Evolutionary conservation across 2,113 vertebrate genomes (phyloP).

Genomic region (Ceyx margarethae): DNA sequence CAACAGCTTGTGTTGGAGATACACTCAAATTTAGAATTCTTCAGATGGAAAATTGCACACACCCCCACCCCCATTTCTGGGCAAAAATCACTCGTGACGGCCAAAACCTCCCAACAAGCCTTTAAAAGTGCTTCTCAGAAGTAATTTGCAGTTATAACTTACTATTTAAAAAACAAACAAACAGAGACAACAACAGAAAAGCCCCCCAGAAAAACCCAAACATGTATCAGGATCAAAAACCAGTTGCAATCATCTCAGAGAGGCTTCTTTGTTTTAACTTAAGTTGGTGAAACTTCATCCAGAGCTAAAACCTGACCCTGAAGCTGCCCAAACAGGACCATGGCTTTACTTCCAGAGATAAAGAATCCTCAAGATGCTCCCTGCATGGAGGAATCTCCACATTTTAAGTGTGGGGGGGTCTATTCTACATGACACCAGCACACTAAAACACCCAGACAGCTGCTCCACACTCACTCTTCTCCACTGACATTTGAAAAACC

Average conservation of each 20-base stretch:
- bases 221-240: neutral
- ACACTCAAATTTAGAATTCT: neutral
- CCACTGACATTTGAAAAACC: neutral
- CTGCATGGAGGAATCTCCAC: neutral
- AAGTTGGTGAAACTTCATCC: neutral
- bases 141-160: neutral
- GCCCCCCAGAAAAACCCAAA: neutral
- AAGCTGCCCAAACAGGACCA: neutral
- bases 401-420: neutral
- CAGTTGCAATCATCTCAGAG: neutral
- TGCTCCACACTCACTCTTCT: neutral
- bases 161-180: neutral
- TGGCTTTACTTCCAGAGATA: rapidly evolving
- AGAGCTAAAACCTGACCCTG: neutral
- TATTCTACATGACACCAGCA: neutral
- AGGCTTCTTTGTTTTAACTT: neutral
- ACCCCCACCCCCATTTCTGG: neutral
- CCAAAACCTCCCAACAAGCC: neutral
- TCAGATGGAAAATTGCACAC: no score
- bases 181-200: neutral
- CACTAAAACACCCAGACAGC: neutral
- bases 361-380: neutral
- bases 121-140: neutral
- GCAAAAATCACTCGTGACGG: neutral
- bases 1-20: neutral